These are phyloP conservation scores for Drosophila incognita DNA, from an alignment of 2,888 invertebrate genomes.

Conservation along the genomic window DNA sequence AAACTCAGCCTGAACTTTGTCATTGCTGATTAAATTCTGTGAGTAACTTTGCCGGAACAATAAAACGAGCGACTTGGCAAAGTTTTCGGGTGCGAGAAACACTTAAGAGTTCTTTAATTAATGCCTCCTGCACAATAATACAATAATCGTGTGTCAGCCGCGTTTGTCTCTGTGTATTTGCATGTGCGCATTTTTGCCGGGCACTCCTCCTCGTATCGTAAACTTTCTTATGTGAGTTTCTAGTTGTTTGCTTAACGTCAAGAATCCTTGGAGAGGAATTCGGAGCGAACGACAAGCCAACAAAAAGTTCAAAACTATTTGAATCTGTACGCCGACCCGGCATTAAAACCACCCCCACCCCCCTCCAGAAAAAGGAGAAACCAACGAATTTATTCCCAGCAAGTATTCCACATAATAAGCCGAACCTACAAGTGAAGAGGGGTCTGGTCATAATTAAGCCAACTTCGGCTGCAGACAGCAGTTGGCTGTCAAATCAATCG, in stretches of 20 bases:
- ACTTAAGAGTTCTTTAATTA: constrained; percentile 63
- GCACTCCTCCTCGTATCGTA: constrained; percentile 61
- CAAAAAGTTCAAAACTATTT: constrained; percentile 72
- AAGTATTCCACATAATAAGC: constrained; percentile 37
- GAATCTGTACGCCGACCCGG: constrained; percentile 45
- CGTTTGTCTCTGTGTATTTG: constrained; percentile 64
- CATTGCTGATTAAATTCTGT: constrained; percentile 33
- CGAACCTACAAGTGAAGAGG: constrained; percentile 4
- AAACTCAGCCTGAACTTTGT: constrained; percentile 1
- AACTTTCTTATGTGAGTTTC: constrained; percentile 76
- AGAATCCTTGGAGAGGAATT: constrained; percentile 63
- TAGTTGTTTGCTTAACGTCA: constrained; percentile 70
- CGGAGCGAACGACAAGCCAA: constrained; percentile 17
- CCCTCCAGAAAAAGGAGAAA: background rate
- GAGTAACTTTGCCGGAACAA: constrained; percentile 41
- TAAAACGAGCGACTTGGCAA: constrained; percentile 22
- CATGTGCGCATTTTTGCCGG: constrained; percentile 54
- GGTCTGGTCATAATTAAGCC: constrained; percentile 20
- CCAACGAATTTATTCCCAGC: constrained; percentile 34
- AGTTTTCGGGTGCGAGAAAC: constrained; percentile 22
- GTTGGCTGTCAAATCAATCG: constrained; percentile 35
- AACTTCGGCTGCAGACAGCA: constrained; percentile 3
- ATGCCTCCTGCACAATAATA: constrained; percentile 12
- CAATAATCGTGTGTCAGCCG: constrained; percentile 4
- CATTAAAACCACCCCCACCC: constrained; percentile 45